phyloP scores from a whole-genome alignment of 2,797 vertebrate species.

The Prunella strophiata region DNA sequence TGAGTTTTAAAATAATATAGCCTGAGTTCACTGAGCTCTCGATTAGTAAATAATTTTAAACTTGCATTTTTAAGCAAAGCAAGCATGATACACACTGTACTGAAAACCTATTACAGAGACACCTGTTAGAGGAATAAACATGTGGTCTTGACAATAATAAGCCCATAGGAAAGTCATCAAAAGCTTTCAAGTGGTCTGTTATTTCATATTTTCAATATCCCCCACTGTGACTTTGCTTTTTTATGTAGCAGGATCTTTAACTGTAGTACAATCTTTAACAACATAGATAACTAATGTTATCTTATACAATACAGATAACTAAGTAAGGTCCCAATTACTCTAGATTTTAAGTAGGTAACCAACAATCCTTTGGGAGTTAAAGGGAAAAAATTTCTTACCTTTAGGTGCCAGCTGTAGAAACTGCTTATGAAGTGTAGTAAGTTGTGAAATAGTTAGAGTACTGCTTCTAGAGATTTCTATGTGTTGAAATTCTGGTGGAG shows the following conservation, averaged over 20 bases:
- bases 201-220: neutral
- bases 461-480: slow-evolving; percentile 74
- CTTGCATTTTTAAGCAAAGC: neutral
- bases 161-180: neutral
- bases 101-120: neutral
- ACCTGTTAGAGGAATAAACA: neutral
- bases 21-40: neutral
- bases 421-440: slow-evolving; percentile 80
- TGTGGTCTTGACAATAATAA: neutral
- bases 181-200: neutral
- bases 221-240: neutral
- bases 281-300: neutral
- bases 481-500: slow-evolving; percentile 58
- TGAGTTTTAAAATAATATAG: neutral
- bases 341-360: neutral
- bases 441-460: slow-evolving; percentile 80
- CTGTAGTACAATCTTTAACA: neutral
- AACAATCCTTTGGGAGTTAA: neutral
- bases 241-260: neutral
- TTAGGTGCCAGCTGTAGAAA: slow-evolving; percentile 82
- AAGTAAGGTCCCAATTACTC: neutral
- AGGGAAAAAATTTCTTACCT: slow-evolving; percentile 76
- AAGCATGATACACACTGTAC: neutral
- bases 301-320: neutral
- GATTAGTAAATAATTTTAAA: neutral